Evolutionary conservation across 1,140 invertebrate species (phyloP).

Genomic region (Thaumetopoea pityocampa): DNA sequence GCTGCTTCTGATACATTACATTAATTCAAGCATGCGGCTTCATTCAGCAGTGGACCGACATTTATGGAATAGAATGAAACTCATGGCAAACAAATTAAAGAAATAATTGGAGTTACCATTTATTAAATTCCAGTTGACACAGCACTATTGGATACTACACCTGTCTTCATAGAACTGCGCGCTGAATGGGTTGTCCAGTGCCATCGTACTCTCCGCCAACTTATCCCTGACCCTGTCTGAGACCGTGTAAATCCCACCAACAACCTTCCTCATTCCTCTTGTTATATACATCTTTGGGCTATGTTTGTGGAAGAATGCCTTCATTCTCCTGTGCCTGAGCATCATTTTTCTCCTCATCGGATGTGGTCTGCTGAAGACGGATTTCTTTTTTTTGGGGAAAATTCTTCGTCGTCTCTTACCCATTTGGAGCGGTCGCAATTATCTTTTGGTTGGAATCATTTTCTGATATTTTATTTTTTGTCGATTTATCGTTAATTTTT

Average conservation of each 20-base stretch:
- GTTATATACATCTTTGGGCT: constrained; percentile 31
- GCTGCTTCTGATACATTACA: no score
- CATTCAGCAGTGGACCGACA: no score
- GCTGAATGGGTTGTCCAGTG: constrained; percentile 49
- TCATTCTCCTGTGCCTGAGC: constrained; percentile 40
- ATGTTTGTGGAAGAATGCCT: constrained; percentile 46
- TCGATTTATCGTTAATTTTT: no score
- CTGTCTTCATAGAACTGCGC: constrained; percentile 52
- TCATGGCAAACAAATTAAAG: no score
- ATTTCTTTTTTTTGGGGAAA: constrained; percentile 44
- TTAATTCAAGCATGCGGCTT: no score
- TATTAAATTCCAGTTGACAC: no score
- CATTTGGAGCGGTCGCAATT: constrained; percentile 19
- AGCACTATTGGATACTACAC: constrained; percentile 42
- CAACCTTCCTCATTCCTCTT: constrained; percentile 36
- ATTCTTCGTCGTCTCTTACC: constrained; percentile 38
- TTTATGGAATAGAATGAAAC: no score
- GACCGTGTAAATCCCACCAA: constrained; percentile 45
- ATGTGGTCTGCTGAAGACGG: constrained; percentile 52
- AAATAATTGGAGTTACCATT: no score
- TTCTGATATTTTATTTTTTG: no score
- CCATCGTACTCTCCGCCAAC: constrained; percentile 45
- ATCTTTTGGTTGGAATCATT: no score
- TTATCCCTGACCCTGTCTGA: constrained; percentile 50
- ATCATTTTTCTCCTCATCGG: constrained; percentile 53